Evolutionary conservation across 2,113 vertebrate genomes (phyloP).

Genomic region (Mormyrus iriodes): DNA sequence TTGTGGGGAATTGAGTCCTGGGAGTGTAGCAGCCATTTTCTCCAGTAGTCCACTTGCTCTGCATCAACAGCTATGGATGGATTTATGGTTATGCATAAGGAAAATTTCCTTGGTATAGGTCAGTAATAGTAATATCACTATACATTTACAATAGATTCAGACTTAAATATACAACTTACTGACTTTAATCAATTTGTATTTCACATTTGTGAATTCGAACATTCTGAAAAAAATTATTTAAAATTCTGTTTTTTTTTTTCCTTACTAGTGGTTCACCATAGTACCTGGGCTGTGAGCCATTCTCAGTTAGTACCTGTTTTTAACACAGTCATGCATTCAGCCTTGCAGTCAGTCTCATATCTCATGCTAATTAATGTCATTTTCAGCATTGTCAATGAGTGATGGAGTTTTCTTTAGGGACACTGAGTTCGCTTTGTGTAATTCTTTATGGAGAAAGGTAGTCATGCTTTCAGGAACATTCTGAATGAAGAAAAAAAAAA

Average conservation of each 20-base stretch:
- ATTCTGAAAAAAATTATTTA: background rate
- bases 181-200: background rate
- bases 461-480: conserved; percentile 4
- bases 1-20: background rate
- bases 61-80: background rate
- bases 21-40: background rate
- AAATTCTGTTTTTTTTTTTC: background rate
- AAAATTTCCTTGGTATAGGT: background rate
- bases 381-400: conserved; percentile 4
- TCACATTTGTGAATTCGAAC: background rate
- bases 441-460: conserved; percentile 5
- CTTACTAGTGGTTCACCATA: background rate
- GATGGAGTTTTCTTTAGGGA: conserved; percentile 12
- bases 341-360: background rate
- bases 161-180: background rate
- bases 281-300: background rate
- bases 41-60: background rate
- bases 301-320: background rate
- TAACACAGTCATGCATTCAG: background rate
- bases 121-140: background rate
- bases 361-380: conserved; percentile 19
- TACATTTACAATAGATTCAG: background rate
- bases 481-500: background rate
- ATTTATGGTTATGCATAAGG: background rate
- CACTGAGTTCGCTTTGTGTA: background rate